Base-by-base conservation (phyloP, 2,113 vertebrate genomes). In the Himantopus leucocephalus region DNA sequence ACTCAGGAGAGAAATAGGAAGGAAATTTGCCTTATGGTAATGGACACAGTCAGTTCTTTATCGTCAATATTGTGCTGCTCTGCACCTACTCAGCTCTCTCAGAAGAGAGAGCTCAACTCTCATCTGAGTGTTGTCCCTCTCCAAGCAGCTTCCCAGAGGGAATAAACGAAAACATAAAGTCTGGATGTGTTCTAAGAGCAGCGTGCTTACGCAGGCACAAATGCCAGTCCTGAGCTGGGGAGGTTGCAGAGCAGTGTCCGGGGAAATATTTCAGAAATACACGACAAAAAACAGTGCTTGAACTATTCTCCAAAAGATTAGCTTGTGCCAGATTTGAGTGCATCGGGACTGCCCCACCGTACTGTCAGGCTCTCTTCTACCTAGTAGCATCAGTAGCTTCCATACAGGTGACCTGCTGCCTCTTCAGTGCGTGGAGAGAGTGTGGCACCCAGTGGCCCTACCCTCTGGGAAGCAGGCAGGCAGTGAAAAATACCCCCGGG, bases 401-500 rank as follows among this genome's bases (percentile, higher is more conserved):
- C 4, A 0, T 1, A 12, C 6, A 2, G 39, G 6, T 39, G 35
- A 41, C 45, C 17, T 22, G 14, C 22, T 66, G 16, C 12, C 34
- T 34, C 32, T 37, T 32, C n/a, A 27, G 5, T 6, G 30, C 0
- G 0, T 10, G 47, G 26, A 13, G 48, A 55, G 22, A 60, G 29
- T 23, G 27, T 35, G 52, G 21, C 4, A 55, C 17, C 37, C 59
- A 34, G 52, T 23, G 74, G n/a, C 0, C 1, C 5, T 11, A 6
- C 37, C 24, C 10, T 1, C 3, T 14, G 20, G 14, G 27, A 75
- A 45, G 8, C 2, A 35, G 35, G 17, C 17, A 35, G 14, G 2
- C 14, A 6, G 23, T 23, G 11, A 77, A 35, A 84, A 80, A 39
- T 5, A 37, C 1, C 12, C 47, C 6, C 0, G 0, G 56, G 22